phyloP scores from a whole-genome alignment of 2,888 invertebrate species.

The Nesidiocoris tenuis region DNA sequence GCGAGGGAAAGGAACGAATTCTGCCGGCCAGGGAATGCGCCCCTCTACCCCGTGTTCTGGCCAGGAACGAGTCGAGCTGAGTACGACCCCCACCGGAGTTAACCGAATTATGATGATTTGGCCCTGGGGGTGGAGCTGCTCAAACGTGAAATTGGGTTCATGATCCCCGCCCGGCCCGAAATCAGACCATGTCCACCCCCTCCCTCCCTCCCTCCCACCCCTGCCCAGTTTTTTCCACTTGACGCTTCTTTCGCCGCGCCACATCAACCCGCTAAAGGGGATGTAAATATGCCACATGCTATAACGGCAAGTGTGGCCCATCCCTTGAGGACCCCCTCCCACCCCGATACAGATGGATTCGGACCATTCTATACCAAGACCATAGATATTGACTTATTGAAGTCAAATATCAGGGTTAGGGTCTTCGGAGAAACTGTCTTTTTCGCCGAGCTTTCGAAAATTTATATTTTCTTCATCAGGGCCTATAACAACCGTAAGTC shows the following conservation, averaged over 20 bases:
- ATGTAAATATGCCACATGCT: neutral
- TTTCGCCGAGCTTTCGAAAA: no score
- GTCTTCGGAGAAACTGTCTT: no score
- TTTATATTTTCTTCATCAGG: no score
- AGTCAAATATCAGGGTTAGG: no score
- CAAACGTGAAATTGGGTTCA: constrained; percentile 38
- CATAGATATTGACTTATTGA: no score
- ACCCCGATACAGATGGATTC: no score
- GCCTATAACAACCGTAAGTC: no score
- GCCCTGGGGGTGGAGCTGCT: constrained; percentile 33
- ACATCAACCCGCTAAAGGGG: neutral
- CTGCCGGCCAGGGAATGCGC: neutral
- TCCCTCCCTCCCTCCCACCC: neutral
- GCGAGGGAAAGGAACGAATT: constrained; percentile 23
- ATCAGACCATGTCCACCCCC: neutral
- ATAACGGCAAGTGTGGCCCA: neutral
- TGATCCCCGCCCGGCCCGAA: constrained; percentile 25
- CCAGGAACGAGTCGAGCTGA: constrained; percentile 10
- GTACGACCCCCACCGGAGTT: constrained; percentile 21
- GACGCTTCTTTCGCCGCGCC: neutral
- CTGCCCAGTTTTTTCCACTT: neutral
- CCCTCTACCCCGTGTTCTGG: neutral
- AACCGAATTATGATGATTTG: constrained; percentile 39
- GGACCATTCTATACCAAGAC: no score
- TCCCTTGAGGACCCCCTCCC: no score